phyloP scores from a whole-genome alignment of 2,113 vertebrate genomes.

The Nicator chloris region DNA sequence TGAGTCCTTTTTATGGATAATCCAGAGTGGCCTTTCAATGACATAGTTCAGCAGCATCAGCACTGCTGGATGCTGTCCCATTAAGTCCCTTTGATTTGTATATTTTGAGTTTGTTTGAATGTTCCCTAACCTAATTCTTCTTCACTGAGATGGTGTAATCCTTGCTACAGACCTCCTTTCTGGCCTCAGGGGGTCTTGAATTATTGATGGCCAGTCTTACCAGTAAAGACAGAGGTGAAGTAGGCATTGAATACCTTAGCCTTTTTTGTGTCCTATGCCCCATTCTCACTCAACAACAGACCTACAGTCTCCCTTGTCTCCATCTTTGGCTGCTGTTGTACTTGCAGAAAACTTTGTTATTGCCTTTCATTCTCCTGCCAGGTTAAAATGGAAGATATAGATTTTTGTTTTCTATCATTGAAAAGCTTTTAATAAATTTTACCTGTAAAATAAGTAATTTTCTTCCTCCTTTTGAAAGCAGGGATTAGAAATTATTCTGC shows the following conservation, averaged over 20 bases:
- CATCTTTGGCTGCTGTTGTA: not conserved
- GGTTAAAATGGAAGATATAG: not conserved
- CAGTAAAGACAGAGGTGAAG: not conserved
- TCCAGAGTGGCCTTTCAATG: not conserved
- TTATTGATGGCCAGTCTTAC: not conserved
- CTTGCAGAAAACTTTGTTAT: not conserved
- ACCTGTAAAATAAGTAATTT: not conserved
- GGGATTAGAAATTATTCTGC: not conserved
- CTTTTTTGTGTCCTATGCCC: not conserved
- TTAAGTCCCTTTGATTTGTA: too few species aligned
- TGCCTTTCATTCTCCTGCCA: not conserved
- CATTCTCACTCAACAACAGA: not conserved
- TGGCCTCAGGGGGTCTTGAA: not conserved
- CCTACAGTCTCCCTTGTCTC: not conserved
- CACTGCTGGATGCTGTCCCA: not conserved
- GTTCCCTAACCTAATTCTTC: not conserved
- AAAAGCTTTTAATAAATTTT: not conserved
- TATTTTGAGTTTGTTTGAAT: not conserved
- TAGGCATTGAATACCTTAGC: not conserved
- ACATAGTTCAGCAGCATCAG: fast-evolving
- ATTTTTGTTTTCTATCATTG: not conserved
- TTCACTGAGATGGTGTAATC: not conserved
- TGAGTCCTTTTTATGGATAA: not conserved
- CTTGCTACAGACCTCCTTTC: not conserved
- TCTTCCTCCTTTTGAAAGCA: not conserved